Evolutionary conservation across 2,888 invertebrate species (phyloP), one percentile per base, ranked within the genome.

Genomic region (Incurvaria masculella): DNA sequence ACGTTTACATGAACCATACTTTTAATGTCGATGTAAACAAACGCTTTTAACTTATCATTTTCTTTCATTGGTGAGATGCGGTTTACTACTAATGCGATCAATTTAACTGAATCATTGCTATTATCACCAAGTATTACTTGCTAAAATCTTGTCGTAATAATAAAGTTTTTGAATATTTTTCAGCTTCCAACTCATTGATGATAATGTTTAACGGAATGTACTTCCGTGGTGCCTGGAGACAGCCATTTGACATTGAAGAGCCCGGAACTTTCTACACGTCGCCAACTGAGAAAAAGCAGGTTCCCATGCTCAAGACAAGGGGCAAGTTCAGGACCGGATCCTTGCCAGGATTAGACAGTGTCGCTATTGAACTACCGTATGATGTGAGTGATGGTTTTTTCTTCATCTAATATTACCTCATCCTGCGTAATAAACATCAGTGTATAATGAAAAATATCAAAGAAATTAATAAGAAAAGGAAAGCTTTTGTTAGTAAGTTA

Each of bases 151-250:
- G n/a, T n/a, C n/a, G n/a, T n/a, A n/a, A n/a, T n/a, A n/a, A n/a
- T n/a, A n/a, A n/a, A n/a, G n/a, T n/a, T n/a, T n/a, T n/a, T n/a
- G n/a, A n/a, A n/a, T n/a, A n/a, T 3, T 23, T 51, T 46, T 21
- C 72, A 39, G 63, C 64, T 43, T 63, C 79, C 1, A 80, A 82
- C 39, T 84, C 87, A 0, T 71, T 83, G 56, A 80, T 90, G 71
- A 66, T 91, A 26, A 72, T 91, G 44, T 86, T 89, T 56, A 91
- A 90, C 57, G 88, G 88, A 0, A 73, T 91, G 58, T 89, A 88
- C 64, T 91, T 89, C 75, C 87, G 87, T 53, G 89, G 89, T n/a
- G 81, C 81, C 11, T 91, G 91, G 91, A 80, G 83, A 51, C 76
- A 80, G 21, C 74, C 85, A 0, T 91, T 91, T 62, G 81, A 85